Evolutionary conservation across 2,888 invertebrate species (phyloP).

Genomic region (Neocrepidodera transversa): DNA sequence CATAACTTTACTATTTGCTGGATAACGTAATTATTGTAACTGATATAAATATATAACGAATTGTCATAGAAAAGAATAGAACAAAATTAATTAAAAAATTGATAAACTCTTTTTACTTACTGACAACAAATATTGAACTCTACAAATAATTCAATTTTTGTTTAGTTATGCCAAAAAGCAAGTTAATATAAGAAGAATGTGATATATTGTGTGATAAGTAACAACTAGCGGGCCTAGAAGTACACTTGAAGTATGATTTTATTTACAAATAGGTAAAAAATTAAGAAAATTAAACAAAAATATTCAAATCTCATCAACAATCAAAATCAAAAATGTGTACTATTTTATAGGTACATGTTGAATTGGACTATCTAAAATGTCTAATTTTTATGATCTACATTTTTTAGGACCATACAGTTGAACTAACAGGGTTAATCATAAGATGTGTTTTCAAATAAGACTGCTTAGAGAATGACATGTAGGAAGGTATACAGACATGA

Average conservation of each 20-base stretch:
- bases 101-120: no score
- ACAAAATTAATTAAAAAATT: no score
- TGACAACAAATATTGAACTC: no score
- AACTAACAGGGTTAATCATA: conserved; percentile 58
- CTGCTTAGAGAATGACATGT: conserved; percentile 58
- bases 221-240: conserved; percentile 15
- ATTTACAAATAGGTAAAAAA: conserved; percentile 1
- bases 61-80: no score
- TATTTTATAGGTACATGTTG: conserved; percentile 16
- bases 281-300: conserved; percentile 4
- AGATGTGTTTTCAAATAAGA: conserved; percentile 57
- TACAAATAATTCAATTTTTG: no score
- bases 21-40: no score
- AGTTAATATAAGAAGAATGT: conserved; percentile 8
- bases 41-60: no score
- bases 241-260: background rate
- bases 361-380: conserved; percentile 26
- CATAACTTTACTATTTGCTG: no score
- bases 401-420: conserved; percentile 56
- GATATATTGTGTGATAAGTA: conserved; percentile 10
- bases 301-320: background rate
- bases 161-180: background rate
- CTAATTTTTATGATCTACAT: conserved; percentile 26
- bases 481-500: conserved; percentile 55
- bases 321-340: conserved; percentile 14